Conservation (phyloP, 2,888 invertebrate species). For the Drosophila multiciliata region DNA sequence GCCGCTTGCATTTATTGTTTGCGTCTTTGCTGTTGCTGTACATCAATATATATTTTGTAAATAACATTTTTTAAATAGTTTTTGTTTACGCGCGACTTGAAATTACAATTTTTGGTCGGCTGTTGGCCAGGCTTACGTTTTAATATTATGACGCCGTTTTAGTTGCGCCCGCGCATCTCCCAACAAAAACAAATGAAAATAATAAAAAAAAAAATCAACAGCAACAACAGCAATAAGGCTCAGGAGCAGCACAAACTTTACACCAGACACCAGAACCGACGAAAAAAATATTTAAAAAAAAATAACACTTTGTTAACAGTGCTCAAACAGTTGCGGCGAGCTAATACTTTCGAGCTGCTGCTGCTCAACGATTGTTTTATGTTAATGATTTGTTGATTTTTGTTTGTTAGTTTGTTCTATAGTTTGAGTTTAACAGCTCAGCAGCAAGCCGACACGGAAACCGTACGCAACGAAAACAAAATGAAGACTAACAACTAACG, state of each 20-base stretch:
- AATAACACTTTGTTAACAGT: slow-evolving; percentile 13
- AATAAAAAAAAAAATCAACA: slow-evolving; percentile 11
- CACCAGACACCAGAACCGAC: slow-evolving; percentile 45
- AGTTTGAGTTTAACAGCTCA: slow-evolving; percentile 31
- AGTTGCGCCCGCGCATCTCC: slow-evolving; percentile 73
- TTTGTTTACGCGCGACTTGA: slow-evolving; percentile 46
- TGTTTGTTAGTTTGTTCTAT: slow-evolving; percentile 37
- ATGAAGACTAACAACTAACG: slow-evolving; percentile 57
- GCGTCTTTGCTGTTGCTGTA: slow-evolving; percentile 21
- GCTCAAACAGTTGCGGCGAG: slow-evolving; percentile 13
- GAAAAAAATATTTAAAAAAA: slow-evolving; percentile 25
- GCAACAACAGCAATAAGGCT: slow-evolving; percentile 19
- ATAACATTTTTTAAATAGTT: slow-evolving; percentile 19
- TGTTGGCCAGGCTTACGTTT: slow-evolving; percentile 37
- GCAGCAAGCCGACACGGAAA: slow-evolving; percentile 30
- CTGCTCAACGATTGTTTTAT: slow-evolving; percentile 23
- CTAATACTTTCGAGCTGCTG: slow-evolving; percentile 21
- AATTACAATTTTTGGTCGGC: slow-evolving; percentile 15
- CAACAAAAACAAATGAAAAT: slow-evolving; percentile 31
- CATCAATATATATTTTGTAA: not conserved
- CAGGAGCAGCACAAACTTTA: slow-evolving; percentile 42
- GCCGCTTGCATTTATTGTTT: slow-evolving; percentile 33
- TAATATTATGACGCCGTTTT: slow-evolving; percentile 49
- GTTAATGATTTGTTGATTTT: slow-evolving; percentile 35
- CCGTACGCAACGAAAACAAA: slow-evolving; percentile 61